Conservation (phyloP, 2,113 vertebrate species). For the Pampusana beccarii region DNA sequence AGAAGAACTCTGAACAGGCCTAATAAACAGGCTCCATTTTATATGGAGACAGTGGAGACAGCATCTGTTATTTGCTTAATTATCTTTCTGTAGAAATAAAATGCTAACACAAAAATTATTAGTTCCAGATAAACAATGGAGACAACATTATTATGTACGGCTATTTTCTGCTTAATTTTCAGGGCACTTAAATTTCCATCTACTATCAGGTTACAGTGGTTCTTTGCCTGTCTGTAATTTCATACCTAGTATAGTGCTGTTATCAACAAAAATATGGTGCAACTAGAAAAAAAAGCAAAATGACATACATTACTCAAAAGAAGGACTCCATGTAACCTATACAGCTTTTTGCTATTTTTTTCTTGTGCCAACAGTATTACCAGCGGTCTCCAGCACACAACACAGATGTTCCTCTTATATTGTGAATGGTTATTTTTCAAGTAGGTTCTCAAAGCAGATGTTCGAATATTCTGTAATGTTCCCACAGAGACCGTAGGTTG, state of each 20-base stretch:
- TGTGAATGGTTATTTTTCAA: conserved; percentile 16
- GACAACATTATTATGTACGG: not conserved
- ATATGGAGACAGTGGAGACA: accelerated
- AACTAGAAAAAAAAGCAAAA: not conserved
- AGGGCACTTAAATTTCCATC: not conserved
- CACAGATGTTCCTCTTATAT: not conserved
- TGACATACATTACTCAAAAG: not conserved
- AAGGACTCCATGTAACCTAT: not conserved
- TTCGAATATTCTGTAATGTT: not conserved
- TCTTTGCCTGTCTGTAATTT: not conserved
- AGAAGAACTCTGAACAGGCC: not conserved
- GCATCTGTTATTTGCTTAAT: not conserved
- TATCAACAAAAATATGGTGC: not conserved
- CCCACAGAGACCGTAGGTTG: not conserved
- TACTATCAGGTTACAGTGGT: not conserved
- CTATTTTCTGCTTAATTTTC: not conserved
- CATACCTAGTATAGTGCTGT: not conserved
- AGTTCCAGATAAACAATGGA: not conserved
- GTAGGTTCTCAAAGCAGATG: conserved; percentile 21
- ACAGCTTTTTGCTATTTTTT: not conserved
- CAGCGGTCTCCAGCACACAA: not conserved
- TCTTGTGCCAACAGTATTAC: not conserved
- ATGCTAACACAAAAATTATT: not conserved
- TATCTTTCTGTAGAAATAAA: not conserved
- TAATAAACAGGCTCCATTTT: not conserved